Evolutionary conservation across 30 jellyfish, hydroid and myxozoan genomes (phyloP).

Genomic region (Phacellophora camtschatica): DNA sequence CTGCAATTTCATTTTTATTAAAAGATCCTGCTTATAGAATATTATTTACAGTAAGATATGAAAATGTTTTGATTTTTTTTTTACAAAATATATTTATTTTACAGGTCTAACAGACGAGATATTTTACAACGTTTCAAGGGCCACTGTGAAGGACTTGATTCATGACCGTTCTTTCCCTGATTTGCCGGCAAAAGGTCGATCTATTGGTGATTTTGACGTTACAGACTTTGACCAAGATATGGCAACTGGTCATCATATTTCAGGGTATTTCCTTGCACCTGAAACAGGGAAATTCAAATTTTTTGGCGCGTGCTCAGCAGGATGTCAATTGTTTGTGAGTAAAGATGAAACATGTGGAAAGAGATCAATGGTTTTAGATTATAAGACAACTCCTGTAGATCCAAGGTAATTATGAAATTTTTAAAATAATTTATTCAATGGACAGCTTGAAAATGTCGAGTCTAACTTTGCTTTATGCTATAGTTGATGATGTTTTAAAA

Average conservation of each 20-base stretch:
- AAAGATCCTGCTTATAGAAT: background rate
- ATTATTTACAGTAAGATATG: background rate
- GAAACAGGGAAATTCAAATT: constrained; percentile 92
- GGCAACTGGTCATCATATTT: constrained; percentile 80
- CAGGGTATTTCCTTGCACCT: constrained; percentile 94
- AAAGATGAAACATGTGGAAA: constrained; percentile 87
- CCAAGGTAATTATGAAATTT: constrained; percentile 17
- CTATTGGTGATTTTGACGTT: constrained; percentile 73
- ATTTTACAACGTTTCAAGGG: constrained; percentile 70
- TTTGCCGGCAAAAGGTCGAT: constrained; percentile 67
- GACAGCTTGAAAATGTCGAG: too few relatives aligned
- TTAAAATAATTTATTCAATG: too few relatives aligned
- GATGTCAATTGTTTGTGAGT: constrained; percentile 85
- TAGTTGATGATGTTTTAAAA: too few relatives aligned
- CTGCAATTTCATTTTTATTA: too few relatives aligned
- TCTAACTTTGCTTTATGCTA: too few relatives aligned
- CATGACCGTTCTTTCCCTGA: constrained; percentile 73
- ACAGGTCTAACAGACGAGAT: constrained; percentile 92
- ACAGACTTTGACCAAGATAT: constrained; percentile 53
- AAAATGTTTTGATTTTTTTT: background rate
- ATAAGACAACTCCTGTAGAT: constrained; percentile 20
- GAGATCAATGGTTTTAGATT: constrained; percentile 80
- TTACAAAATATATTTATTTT: background rate
- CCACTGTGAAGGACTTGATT: constrained; percentile 72
- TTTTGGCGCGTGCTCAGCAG: constrained; percentile 87